These are phyloP conservation scores for Drosophila hawaiiensis DNA, from an alignment of 2,888 invertebrate genomes.

Conservation along the genomic window DNA sequence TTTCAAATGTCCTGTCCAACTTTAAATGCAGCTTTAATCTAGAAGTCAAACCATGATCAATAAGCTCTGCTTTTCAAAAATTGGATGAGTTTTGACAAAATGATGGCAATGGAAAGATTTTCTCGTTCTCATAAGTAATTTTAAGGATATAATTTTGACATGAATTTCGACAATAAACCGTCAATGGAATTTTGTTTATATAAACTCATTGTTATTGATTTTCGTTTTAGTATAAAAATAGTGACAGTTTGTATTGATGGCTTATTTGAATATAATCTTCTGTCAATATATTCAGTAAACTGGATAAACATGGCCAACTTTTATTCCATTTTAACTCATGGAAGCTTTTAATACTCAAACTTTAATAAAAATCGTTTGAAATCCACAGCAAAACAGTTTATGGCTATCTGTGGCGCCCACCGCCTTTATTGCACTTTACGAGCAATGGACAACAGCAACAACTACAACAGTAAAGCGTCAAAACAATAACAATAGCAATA, in stretches of 20 bases:
- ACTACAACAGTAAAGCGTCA: slow-evolving; percentile 32
- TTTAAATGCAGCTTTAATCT: no score
- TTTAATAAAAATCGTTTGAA: slow-evolving; percentile 28
- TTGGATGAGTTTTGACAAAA: not conserved
- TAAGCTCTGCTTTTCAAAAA: no score
- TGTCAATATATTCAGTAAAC: not conserved
- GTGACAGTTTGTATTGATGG: not conserved
- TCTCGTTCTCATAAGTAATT: no score
- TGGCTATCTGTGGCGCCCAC: slow-evolving; percentile 1
- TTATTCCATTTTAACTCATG: not conserved
- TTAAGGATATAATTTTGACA: not conserved
- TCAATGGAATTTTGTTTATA: not conserved
- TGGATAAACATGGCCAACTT: not conserved
- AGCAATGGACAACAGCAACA: slow-evolving; percentile 37
- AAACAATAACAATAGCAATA: slow-evolving; percentile 52
- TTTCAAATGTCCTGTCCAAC: not conserved
- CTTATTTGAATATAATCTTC: not conserved
- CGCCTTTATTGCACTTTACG: slow-evolving; percentile 21
- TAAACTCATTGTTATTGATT: not conserved
- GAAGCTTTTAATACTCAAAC: slow-evolving; percentile 12
- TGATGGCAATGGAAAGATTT: no score
- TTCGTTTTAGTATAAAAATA: not conserved
- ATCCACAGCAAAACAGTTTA: slow-evolving; percentile 25
- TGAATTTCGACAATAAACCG: not conserved
- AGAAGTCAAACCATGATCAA: no score